Evolutionary conservation across 2,113 vertebrate species (phyloP).

Genomic region (Urocolius indicus): DNA sequence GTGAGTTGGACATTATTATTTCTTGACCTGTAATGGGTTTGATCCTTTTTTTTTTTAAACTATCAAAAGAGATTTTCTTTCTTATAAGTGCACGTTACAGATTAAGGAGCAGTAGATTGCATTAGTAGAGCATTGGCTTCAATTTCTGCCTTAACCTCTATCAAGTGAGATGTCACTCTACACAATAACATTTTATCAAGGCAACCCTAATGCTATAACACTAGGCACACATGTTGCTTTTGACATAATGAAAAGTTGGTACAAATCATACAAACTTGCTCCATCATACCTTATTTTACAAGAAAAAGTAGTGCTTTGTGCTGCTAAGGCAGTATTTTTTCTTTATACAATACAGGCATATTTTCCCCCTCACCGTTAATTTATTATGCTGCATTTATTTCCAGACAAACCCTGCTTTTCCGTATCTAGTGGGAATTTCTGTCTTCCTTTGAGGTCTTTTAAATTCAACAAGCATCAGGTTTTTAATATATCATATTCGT

Average conservation of each 20-base stretch:
- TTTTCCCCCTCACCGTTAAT: slow-evolving; percentile 27
- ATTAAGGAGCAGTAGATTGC: background rate
- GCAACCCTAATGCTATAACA: background rate
- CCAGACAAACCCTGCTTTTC: slow-evolving; percentile 8
- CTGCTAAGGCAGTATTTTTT: background rate
- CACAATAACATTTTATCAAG: background rate
- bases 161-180: background rate
- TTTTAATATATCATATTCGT: slow-evolving; percentile 27
- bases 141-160: background rate
- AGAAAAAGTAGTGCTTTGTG: slow-evolving; percentile 19
- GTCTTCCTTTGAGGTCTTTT: slow-evolving; percentile 26
- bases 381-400: slow-evolving; percentile 40
- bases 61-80: background rate
- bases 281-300: background rate
- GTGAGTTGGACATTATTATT: background rate
- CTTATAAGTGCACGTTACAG: background rate
- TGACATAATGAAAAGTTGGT: background rate
- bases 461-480: slow-evolving; percentile 31
- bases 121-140: background rate
- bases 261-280: background rate
- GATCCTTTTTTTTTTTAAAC: background rate
- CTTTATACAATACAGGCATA: background rate
- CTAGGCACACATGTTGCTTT: background rate
- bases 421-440: background rate
- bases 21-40: background rate